Evolutionary conservation across 2,797 vertebrate genomes (phyloP).

Genomic region (Siniperca scherzeri): DNA sequence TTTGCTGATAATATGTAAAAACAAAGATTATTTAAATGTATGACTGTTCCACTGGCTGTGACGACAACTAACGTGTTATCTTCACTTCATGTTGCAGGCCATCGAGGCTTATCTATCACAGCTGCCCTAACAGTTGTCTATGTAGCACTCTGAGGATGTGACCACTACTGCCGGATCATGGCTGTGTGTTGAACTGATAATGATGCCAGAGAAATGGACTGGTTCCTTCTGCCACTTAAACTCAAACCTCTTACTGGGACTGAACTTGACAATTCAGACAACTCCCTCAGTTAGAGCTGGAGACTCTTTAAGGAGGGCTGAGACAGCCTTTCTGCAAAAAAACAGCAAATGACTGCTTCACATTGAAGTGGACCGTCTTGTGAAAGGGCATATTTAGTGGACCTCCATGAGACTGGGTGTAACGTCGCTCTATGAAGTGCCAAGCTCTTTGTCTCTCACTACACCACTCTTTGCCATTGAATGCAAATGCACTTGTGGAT

Average conservation of each 20-base stretch:
- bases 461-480: slow-evolving; percentile 70
- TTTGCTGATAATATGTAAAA: slow-evolving; percentile 8
- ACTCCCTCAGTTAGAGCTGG: slow-evolving; percentile 70
- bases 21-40: background rate
- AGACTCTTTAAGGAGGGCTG: slow-evolving; percentile 63
- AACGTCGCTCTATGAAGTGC: slow-evolving; percentile 84
- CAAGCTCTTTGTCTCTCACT: slow-evolving; percentile 77
- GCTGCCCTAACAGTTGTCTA: slow-evolving; percentile 87
- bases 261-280: slow-evolving; percentile 80
- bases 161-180: slow-evolving; percentile 83
- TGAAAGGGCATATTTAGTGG: slow-evolving; percentile 74
- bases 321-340: slow-evolving; percentile 62
- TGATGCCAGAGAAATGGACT: slow-evolving; percentile 60
- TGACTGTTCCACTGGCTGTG: background rate
- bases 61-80: slow-evolving; percentile 9
- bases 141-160: slow-evolving; percentile 74
- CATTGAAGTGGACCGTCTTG: slow-evolving; percentile 88
- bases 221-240: slow-evolving; percentile 62
- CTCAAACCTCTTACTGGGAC: slow-evolving; percentile 72
- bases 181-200: slow-evolving; percentile 72
- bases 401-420: slow-evolving; percentile 83
- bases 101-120: slow-evolving; percentile 92
- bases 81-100: slow-evolving; percentile 81
- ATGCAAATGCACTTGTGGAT: slow-evolving; percentile 77
- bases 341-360: slow-evolving; percentile 86